Percentiles rank a stretch among this genome's conserved stretches.
Conservation (phyloP, 2,888 invertebrate species). For the Stomorhina lunata region DNA sequence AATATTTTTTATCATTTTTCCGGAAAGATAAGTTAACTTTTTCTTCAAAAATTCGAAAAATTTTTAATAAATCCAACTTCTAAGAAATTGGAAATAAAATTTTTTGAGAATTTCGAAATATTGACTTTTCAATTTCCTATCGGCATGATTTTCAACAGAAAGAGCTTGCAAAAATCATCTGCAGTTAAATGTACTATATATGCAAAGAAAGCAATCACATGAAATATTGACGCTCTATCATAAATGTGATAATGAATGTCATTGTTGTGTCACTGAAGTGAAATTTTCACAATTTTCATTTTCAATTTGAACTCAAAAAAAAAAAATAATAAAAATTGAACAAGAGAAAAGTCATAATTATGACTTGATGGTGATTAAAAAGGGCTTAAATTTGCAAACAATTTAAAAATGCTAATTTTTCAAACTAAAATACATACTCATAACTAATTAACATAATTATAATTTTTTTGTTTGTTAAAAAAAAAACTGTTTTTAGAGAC, state of each 20-base stretch:
- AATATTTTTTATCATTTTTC: too few relatives aligned
- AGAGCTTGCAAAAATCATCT: not conserved
- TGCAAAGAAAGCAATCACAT: conserved; percentile 10
- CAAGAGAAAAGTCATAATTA: not conserved
- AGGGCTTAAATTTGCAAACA: not conserved
- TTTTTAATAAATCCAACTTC: too few relatives aligned
- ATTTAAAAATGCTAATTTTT: not conserved
- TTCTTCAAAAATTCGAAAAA: too few relatives aligned
- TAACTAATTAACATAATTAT: too few relatives aligned
- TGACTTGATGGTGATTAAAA: not conserved
- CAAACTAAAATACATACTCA: too few relatives aligned
- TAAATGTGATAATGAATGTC: conserved; percentile 20
- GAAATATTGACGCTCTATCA: conserved; percentile 9
- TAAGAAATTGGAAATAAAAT: too few relatives aligned
- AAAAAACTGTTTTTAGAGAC: not conserved
- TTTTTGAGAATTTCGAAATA: too few relatives aligned
- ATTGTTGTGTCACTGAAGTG: conserved; percentile 35
- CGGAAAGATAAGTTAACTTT: too few relatives aligned
- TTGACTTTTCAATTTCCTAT: not conserved
- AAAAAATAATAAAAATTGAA: too few relatives aligned
- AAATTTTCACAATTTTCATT: not conserved
- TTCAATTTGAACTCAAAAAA: too few relatives aligned
- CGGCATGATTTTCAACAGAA: not conserved
- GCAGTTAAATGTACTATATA: too few relatives aligned
- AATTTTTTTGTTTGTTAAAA: not conserved